Evolutionary conservation across 2,797 vertebrate genomes (phyloP), one percentile per base, ranked within the genome.

Genomic region (Melopsittacus undulatus): DNA sequence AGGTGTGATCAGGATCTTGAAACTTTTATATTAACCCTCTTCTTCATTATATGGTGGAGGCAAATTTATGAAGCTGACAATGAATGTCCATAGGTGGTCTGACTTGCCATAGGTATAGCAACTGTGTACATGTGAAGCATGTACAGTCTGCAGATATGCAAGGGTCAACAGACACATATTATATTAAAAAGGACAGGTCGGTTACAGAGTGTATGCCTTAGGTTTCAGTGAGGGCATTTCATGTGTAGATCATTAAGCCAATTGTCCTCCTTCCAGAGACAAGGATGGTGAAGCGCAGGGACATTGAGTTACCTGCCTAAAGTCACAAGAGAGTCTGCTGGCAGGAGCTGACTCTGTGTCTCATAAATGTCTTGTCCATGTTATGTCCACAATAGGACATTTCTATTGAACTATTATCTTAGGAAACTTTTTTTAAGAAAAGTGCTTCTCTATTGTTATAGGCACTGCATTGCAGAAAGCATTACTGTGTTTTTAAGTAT

Each of bases 31-130:
- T n/a, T 57, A 46, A 10, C 10, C 27, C 38, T 76, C 14, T 52
- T 27, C 13, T 2, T 87, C 64, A 38, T 84, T 40, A 7, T 17
- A 30, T 15, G 29, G 77, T 32, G 74, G 43, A 59, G 26, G 10
- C 59, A 3, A 34, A 26, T 86, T 88, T 62, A 56, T 59, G 64
- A 54, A 85, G 32, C 11, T 54, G 51, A 29, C 11, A 2, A 6
- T 4, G 14, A 24, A 32, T 59, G 54, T 52, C 29, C 0, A 0
- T 59, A 16, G 45, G 56, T 83, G 48, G 45, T 45, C 30, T 75
- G 59, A 29, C 42, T 73, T 34, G 34, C 52, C 4, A 2, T 42
- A 29, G 0, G 0, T 18, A 11, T 11, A n/a, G 57, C 40, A 17
- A 45, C 27, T 29, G 0, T 77, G 48, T 51, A n/a, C 48, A 7